Base-by-base conservation (phyloP, 2,888 invertebrate genomes). In the Clusia tigrina region DNA sequence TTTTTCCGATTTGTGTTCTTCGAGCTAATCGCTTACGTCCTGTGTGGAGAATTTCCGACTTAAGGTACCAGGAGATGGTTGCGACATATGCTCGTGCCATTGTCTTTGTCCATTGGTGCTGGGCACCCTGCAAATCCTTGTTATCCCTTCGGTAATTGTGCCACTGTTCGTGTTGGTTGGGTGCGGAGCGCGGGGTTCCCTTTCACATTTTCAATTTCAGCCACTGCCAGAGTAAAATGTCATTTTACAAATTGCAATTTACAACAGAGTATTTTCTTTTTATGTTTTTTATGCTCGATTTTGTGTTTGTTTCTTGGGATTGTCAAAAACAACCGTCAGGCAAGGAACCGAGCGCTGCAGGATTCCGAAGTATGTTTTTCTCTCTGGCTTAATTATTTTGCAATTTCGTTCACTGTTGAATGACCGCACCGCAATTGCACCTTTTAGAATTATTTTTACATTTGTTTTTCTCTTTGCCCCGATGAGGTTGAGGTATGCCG, bases 361-460 rank as follows among this genome's bases (percentile, higher is more conserved):
- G 32, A 32, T 32, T 32, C 32, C 32, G n/a, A n/a, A 32, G 32
- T 12, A 32, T 32, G 5, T 32, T 32, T 5, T 32, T 9, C 6
- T 32, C 32, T 32, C n/a, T n/a, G 42, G 42, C 15, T 17, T 42
- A 42, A 42, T 42, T 42, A 42, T n/a, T 42, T 42, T 42, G 42
- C 42, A 42, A 42, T 42, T 42, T n/a, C 42, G 12, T n/a, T 42
- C n/a, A 42, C 42, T 42, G 3, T 42, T 42, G 32, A 32, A 32
- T 32, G 32, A 32, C 6, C 32, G 32, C 32, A 12, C 12, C 32
- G 32, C 6, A 12, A 9, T 32, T 32, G 32, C 32, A 32, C 32
- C 32, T 32, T 32, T 32, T 32, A n/a, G n/a, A n/a, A n/a, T n/a
- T n/a, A n/a, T n/a, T n/a, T n/a, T n/a, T n/a, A n/a, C 32, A 9